phyloP scores from a whole-genome alignment of 2,797 vertebrate genomes.

The Moxostoma hubbsi region DNA sequence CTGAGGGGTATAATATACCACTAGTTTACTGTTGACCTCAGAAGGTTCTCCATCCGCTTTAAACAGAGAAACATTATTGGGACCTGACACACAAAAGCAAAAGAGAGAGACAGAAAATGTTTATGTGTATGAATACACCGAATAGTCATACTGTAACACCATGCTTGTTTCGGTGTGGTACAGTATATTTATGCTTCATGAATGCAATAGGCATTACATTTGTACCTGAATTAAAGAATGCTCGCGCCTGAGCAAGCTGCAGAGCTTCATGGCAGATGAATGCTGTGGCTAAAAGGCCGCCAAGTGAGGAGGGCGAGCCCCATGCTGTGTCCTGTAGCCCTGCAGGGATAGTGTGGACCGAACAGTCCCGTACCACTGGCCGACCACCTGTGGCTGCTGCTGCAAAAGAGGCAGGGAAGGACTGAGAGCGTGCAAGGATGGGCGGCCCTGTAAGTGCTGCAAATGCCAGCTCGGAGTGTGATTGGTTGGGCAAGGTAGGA shows the following conservation, averaged over 20 bases:
- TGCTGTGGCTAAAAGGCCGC: constrained; percentile 89
- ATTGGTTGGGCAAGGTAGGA: constrained; percentile 66
- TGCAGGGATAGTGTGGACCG: constrained; percentile 85
- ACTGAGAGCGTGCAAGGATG: constrained; percentile 87
- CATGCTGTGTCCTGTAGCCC: constrained; percentile 94
- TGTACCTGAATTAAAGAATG: constrained; percentile 81
- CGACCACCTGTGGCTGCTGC: constrained; percentile 60
- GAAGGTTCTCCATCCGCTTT: constrained; percentile 86
- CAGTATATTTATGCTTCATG: not conserved
- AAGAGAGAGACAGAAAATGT: constrained; percentile 29
- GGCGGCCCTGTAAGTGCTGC: constrained; percentile 62
- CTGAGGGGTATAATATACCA: constrained; percentile 98
- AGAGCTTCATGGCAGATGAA: constrained; percentile 94
- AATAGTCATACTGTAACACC: not conserved
- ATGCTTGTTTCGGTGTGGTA: not conserved
- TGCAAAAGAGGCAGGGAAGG: constrained; percentile 86
- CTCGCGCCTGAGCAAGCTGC: constrained; percentile 79
- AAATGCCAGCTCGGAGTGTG: constrained; percentile 77
- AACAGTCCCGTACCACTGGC: constrained; percentile 72
- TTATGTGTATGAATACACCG: constrained; percentile 3
- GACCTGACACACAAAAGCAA: constrained; percentile 76
- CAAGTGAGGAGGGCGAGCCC: constrained; percentile 93
- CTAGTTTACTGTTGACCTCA: constrained; percentile 86
- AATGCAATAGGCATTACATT: not conserved
- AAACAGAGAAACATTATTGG: constrained; percentile 88